phyloP scores from a whole-genome alignment of 2,113 vertebrate species.

The Equus przewalskii region DNA sequence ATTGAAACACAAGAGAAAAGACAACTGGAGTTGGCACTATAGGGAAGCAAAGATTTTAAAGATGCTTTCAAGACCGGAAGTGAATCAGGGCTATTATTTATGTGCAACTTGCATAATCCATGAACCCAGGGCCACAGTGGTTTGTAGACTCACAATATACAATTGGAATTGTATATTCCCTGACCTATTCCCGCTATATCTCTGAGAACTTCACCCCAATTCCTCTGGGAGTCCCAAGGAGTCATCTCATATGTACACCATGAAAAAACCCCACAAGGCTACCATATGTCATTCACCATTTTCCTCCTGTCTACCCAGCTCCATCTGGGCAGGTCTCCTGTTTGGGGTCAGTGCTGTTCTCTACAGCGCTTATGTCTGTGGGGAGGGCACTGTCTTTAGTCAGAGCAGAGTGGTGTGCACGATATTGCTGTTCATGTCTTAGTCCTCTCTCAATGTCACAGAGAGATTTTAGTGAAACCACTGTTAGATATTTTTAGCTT shows the following conservation, averaged over 20 bases:
- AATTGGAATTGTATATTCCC: neutral
- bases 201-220: neutral
- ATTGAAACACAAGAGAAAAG: slow-evolving; percentile 37
- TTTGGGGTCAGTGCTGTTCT: neutral
- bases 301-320: neutral
- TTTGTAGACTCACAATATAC: neutral
- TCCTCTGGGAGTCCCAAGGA: neutral
- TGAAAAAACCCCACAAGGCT: neutral
- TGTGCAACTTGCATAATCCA: neutral
- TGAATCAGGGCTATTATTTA: neutral
- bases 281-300: neutral
- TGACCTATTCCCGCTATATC: neutral
- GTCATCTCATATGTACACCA: neutral
- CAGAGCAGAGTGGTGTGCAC: no score
- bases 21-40: neutral
- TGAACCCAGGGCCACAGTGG: neutral
- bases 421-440: neutral
- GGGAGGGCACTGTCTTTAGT: no score
- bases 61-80: neutral
- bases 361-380: accelerated
- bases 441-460: neutral
- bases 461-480: neutral
- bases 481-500: neutral
- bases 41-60: slow-evolving; percentile 22
- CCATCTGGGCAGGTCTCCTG: neutral